A percentile compares a stretch with the other conserved stretches of the same genome.
These are phyloP conservation scores for Drosophila maculinotata DNA, from an alignment of 2,888 invertebrate species.

Conservation along the genomic window DNA sequence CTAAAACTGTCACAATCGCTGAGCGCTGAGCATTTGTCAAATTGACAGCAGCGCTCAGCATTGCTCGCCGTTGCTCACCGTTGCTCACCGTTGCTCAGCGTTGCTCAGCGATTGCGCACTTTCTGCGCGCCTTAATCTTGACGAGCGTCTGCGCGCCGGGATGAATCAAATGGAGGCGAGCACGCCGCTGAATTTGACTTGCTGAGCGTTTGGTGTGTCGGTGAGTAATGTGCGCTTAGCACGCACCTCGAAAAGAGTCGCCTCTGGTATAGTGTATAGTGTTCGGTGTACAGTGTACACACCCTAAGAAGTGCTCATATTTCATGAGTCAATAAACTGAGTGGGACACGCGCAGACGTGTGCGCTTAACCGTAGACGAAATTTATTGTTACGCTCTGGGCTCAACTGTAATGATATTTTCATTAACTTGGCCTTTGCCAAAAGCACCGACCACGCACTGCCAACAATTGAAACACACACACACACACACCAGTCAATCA, in stretches of 20 bases:
- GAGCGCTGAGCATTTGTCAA: slow-evolving; percentile 76
- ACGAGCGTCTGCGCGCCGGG: slow-evolving; percentile 35
- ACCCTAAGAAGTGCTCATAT: slow-evolving; percentile 77
- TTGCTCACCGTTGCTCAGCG: neutral
- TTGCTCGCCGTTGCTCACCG: no score
- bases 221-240: slow-evolving; percentile 74
- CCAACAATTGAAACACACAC: slow-evolving; percentile 58
- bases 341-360: slow-evolving; percentile 56
- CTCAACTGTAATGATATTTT: slow-evolving; percentile 80
- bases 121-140: slow-evolving; percentile 69
- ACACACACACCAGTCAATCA: slow-evolving; percentile 36
- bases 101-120: slow-evolving; percentile 63
- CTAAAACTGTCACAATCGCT: slow-evolving; percentile 82
- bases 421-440: slow-evolving; percentile 79
- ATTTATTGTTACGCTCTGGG: slow-evolving; percentile 72
- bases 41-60: slow-evolving; percentile 68
- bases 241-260: slow-evolving; percentile 65
- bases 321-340: slow-evolving; percentile 78
- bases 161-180: slow-evolving; percentile 37
- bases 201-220: slow-evolving; percentile 64
- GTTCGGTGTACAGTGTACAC: slow-evolving; percentile 52
- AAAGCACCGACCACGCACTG: slow-evolving; percentile 67
- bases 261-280: slow-evolving; percentile 10
- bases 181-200: slow-evolving; percentile 58
- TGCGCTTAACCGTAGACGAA: slow-evolving; percentile 27